phyloP scores from a whole-genome alignment of 2,888 invertebrate species.

The Ophion slaviceki region DNA sequence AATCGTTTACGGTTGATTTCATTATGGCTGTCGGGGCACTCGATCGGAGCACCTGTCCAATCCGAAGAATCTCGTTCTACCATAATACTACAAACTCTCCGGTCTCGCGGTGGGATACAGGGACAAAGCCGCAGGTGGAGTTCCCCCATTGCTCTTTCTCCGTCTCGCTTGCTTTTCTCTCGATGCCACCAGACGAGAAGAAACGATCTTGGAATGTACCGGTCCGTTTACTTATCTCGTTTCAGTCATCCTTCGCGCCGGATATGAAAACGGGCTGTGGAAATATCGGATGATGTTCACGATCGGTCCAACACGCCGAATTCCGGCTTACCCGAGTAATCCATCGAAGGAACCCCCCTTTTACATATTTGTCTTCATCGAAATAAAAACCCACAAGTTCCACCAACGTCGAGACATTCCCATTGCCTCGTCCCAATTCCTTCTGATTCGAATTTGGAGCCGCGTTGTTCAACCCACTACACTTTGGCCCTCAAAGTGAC shows the following conservation, averaged over 20 bases:
- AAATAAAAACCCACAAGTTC: neutral
- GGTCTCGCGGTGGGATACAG: slow-evolving; percentile 17
- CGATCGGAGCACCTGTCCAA: slow-evolving; percentile 42
- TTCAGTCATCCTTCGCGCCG: slow-evolving; percentile 37
- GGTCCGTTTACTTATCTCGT: slow-evolving; percentile 35
- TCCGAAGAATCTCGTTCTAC: slow-evolving; percentile 55
- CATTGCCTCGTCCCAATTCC: neutral
- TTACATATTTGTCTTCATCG: slow-evolving; percentile 10
- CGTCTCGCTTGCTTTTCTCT: neutral
- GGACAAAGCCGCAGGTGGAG: slow-evolving; percentile 52
- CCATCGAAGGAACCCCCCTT: neutral
- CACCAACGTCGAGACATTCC: neutral
- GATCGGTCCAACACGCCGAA: neutral
- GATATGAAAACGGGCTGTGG: neutral
- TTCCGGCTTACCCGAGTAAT: neutral
- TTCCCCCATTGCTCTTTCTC: slow-evolving; percentile 30
- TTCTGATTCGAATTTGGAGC: neutral
- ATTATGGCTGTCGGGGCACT: slow-evolving; percentile 20
- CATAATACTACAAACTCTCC: slow-evolving; percentile 46
- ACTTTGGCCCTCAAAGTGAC: neutral
- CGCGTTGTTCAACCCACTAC: neutral
- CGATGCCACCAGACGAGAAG: slow-evolving; percentile 25
- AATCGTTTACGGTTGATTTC: slow-evolving; percentile 51
- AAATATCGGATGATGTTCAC: slow-evolving; percentile 40
- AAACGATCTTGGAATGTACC: slow-evolving; percentile 36